phyloP scores from a whole-genome alignment of 2,113 vertebrate genomes.

The Atherinomorus stipes region DNA sequence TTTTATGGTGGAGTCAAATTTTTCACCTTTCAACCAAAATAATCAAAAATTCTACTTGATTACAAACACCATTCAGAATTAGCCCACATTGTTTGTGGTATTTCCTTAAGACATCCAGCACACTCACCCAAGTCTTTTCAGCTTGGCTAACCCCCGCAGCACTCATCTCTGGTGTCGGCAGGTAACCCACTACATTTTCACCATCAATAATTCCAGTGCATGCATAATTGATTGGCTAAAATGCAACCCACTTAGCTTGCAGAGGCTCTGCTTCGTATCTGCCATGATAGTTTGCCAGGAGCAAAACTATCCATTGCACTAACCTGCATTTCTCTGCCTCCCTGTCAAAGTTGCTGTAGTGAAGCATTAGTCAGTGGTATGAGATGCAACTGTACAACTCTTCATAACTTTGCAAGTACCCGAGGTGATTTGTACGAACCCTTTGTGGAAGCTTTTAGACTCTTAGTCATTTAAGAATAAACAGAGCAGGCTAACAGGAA shows the following conservation, averaged over 20 bases:
- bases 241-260: conserved; percentile 73
- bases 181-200: conserved; percentile 72
- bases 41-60: neutral
- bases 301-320: conserved; percentile 69
- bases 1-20: neutral
- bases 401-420: neutral
- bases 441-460: neutral
- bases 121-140: conserved; percentile 34
- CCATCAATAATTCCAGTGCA: conserved; percentile 79
- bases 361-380: conserved; percentile 21
- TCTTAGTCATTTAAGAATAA: neutral
- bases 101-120: conserved; percentile 1
- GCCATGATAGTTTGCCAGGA: conserved; percentile 74
- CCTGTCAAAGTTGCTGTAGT: conserved; percentile 38
- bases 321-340: conserved; percentile 37
- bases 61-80: neutral
- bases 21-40: neutral
- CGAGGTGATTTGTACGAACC: neutral
- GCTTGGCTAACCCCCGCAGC: conserved; percentile 66
- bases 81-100: conserved; percentile 5
- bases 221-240: conserved; percentile 75
- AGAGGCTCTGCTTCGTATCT: conserved; percentile 54
- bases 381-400: conserved; percentile 11
- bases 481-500: neutral
- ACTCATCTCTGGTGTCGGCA: conserved; percentile 64